These are phyloP conservation scores for Rhabdornis inornatus DNA, from an alignment of 2,113 vertebrate genomes.

Conservation along the genomic window DNA sequence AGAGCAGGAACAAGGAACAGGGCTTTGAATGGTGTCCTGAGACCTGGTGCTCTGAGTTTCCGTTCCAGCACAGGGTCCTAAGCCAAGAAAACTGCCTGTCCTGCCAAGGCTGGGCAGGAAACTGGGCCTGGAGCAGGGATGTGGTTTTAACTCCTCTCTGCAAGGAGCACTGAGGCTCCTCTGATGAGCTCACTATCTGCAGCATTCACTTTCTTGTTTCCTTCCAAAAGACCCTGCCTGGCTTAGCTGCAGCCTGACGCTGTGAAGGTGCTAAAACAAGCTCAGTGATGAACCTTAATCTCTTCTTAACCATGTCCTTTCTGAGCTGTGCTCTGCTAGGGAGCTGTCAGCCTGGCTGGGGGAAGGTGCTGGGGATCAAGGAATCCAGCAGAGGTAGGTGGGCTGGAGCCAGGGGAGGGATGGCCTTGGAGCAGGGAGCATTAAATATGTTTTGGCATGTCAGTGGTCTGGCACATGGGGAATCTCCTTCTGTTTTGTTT, in stretches of 20 bases:
- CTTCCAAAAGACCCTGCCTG: neutral
- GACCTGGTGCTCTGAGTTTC: constrained; percentile 14
- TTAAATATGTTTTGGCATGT: neutral
- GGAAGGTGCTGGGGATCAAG: neutral
- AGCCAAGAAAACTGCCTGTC: constrained; percentile 60
- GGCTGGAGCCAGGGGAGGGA: neutral
- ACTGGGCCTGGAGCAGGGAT: neutral
- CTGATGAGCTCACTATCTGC: neutral
- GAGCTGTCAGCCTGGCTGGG: neutral
- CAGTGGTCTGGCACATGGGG: neutral
- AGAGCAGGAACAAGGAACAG: neutral
- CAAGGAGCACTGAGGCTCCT: neutral
- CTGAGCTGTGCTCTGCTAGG: neutral
- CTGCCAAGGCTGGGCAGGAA: constrained; percentile 15
- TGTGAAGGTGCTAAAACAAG: neutral
- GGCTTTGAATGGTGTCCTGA: constrained; percentile 33
- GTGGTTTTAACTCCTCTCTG: neutral
- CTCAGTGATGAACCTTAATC: neutral
- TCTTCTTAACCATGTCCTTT: neutral
- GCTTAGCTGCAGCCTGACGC: neutral
- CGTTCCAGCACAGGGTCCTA: constrained; percentile 14
- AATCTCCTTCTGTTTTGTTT: neutral
- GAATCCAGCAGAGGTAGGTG: neutral
- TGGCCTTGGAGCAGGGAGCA: neutral
- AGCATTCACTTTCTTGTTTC: neutral